A percentile compares a stretch with the other conserved stretches of the same genome.
Evolutionary conservation across 2,797 vertebrate species (phyloP).

Genomic region (Esox lucius): DNA sequence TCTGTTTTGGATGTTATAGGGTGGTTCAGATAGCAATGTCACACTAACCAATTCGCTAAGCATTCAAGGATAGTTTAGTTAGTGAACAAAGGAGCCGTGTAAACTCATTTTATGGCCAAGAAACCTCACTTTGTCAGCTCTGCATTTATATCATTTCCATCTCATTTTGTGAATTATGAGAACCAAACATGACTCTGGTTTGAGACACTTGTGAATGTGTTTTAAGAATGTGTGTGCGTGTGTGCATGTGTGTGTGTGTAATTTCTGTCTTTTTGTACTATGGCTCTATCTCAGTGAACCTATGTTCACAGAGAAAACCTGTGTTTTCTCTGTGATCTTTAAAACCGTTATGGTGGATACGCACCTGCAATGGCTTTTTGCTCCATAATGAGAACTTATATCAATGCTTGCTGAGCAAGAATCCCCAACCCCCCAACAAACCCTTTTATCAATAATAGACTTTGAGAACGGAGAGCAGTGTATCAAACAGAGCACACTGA

Average conservation of each 20-base stretch:
- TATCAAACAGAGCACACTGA: not conserved
- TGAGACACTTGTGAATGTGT: not conserved
- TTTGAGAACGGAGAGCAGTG: slow-evolving; percentile 1
- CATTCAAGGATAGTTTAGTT: not conserved
- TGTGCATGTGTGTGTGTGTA: not conserved
- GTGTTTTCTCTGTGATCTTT: slow-evolving; percentile 29
- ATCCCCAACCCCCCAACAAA: slow-evolving; percentile 16
- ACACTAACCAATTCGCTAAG: not conserved
- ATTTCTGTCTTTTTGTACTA: not conserved
- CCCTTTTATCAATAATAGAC: slow-evolving; percentile 52
- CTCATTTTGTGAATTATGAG: not conserved
- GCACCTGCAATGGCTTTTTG: slow-evolving; percentile 17
- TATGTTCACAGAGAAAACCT: too few species aligned
- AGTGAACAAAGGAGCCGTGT: not conserved
- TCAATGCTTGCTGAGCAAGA: slow-evolving; percentile 19
- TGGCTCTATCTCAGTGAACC: slow-evolving; percentile 1
- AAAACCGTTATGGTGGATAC: slow-evolving; percentile 14
- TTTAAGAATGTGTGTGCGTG: too few species aligned
- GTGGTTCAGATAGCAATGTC: not conserved
- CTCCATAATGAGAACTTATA: slow-evolving; percentile 18
- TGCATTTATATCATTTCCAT: not conserved
- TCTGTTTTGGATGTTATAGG: not conserved
- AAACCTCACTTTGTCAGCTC: not conserved
- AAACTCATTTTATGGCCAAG: not conserved
- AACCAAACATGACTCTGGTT: slow-evolving; percentile 33